Evolutionary conservation across 2,888 invertebrate species (phyloP), one percentile per base, ranked within the genome.

Genomic region (Eristalis arbustorum): DNA sequence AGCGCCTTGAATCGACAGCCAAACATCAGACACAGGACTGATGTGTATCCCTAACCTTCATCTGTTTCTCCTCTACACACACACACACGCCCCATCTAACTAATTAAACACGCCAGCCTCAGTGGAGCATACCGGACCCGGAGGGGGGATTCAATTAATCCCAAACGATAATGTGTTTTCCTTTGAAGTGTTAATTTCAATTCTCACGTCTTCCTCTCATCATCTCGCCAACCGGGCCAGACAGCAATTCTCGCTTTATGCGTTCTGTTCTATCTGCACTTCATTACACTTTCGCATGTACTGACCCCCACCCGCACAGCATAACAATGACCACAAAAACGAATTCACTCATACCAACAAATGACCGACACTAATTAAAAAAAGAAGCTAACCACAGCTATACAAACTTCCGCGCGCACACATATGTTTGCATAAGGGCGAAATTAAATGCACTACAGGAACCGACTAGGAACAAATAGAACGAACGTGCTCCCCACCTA

Each of bases 101-200:
- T 37, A 37, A 37, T 37, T 37, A 37, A 37, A 37, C 37, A 10
- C 8, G 31, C 31, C 37, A 37, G 37, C 37, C 37, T 37, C 37
- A 13, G 37, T 13, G 37, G 37, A 37, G 13, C 37, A 37, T 13
- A 37, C 37, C n/a, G n/a, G n/a, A n/a, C n/a, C n/a, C n/a, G n/a
- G n/a, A n/a, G n/a, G 49, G 49, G 49, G 49, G 49, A 64, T 37
- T 64, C 69, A 82, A 76, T 82, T 82, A 82, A 77, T 67, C 3
- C 57, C 22, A 66, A 77, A 77, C 68, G 62, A 42, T 34, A 56
- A 57, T 83, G 66, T 59, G 66, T 59, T 64, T 22, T 64, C 25
- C 25, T 74, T 74, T 63, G n/a, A 66, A 79, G 76, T 81, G 80
- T 76, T 84, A 81, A 80, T 84, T 80, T 80, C 62, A 81, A 81